phyloP scores from a whole-genome alignment of 1,140 invertebrate genomes.

The Armadillidium nasatum region DNA sequence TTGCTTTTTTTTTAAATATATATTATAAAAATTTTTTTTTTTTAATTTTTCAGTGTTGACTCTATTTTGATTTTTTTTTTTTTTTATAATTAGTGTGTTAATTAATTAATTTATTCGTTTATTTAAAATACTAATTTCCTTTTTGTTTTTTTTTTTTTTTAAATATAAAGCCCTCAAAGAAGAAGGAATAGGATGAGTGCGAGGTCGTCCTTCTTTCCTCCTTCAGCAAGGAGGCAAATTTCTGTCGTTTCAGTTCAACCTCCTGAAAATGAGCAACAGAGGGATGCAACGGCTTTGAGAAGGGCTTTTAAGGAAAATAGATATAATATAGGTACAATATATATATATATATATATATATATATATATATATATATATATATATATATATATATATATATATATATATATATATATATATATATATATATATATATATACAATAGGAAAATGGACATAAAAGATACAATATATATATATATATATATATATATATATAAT shows the following conservation, averaged over 20 bases:
- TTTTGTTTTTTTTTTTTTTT: too few relatives aligned
- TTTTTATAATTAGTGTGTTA: too few relatives aligned
- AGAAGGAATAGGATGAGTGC: background rate
- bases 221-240: background rate
- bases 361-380: conserved; percentile 19
- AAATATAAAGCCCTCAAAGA: too few relatives aligned
- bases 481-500: too few relatives aligned
- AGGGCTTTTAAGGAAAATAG: background rate
- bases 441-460: too few relatives aligned
- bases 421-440: background rate
- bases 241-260: background rate
- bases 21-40: too few relatives aligned
- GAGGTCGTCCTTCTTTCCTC: background rate
- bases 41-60: too few relatives aligned
- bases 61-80: too few relatives aligned
- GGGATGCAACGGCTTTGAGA: background rate
- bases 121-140: too few relatives aligned
- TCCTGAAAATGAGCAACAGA: background rate
- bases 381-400: background rate
- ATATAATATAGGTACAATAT: background rate
- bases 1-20: too few relatives aligned
- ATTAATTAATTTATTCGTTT: too few relatives aligned
- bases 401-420: conserved; percentile 14
- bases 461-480: too few relatives aligned
- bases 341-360: conserved; percentile 3